phyloP scores from a whole-genome alignment of 2,113 vertebrate genomes.

The Myrmophylax atrothorax region DNA sequence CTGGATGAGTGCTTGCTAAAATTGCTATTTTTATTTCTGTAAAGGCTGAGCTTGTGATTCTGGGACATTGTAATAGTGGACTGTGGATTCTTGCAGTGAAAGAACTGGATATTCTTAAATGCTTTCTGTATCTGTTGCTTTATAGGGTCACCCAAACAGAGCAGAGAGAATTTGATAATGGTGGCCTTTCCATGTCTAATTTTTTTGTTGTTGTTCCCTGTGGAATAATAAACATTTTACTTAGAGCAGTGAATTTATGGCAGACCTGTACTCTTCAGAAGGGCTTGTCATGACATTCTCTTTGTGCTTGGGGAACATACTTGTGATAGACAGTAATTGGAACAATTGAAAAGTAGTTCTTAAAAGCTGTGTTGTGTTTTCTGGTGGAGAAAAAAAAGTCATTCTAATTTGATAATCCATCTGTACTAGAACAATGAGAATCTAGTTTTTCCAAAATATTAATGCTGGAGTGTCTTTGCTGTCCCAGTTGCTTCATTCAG shows the following conservation, averaged over 20 bases:
- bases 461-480: background rate
- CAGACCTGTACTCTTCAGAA: background rate
- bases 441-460: background rate
- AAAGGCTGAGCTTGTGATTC: background rate
- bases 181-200: background rate
- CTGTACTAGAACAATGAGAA: background rate
- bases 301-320: background rate
- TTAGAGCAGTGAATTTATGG: background rate
- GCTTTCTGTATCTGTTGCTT: background rate
- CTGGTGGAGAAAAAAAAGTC: fast-evolving
- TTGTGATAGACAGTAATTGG: background rate
- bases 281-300: background rate
- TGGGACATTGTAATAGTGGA: background rate
- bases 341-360: background rate
- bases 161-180: background rate
- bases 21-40: background rate
- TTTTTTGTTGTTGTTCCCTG: background rate
- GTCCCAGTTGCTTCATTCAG: background rate
- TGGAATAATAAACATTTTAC: background rate
- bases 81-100: background rate
- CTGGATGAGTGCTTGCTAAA: background rate
- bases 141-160: background rate
- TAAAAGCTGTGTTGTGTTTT: background rate
- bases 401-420: background rate
- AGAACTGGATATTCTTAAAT: background rate